Evolutionary conservation across 2,797 vertebrate species (phyloP), one percentile per base, ranked within the genome.

Genomic region (Diplodus sargus): DNA sequence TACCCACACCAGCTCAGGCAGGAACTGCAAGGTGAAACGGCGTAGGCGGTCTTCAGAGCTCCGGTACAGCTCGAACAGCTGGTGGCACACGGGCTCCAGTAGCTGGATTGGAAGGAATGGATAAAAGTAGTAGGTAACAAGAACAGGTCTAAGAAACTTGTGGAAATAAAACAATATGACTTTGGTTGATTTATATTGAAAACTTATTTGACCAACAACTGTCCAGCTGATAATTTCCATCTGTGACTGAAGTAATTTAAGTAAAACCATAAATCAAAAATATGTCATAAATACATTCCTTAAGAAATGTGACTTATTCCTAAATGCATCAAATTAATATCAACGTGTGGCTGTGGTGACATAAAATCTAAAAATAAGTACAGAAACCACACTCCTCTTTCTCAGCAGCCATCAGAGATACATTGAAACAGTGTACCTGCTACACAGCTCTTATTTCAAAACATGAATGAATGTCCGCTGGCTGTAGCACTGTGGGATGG

Each of bases 71-170:
- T 99, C 97, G 73, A 99, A 99, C 60, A 99, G 96, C 90, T 99
- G 98, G 92, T 99, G 97, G 89, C 98, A 99, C 81, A 99, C 97
- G 3, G 98, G 98, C 89, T 99, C 98, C 92, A 99, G 91, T 54
- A 99, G 95, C 98, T 99, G 76, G 42, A 82, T 23, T 62, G 2
- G 76, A 85, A 66, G 52, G 51, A 14, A 7, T n/a, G 10, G 20
- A 69, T n/a, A 81, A 3, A 28, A 49, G 43, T n/a, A 30, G 61
- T 70, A 45, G 5, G 7, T 22, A 65, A 76, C 64, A 23, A 75
- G 48, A 15, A 34, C 28, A 52, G 3, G 13, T 66, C 13, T 53
- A 48, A 76, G 18, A 70, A 4, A 0, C 16, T 22, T 14, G 17
- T 34, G 4, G n/a, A 76, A 51, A 67, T 34, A 39, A 39, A 39